Base-by-base conservation (phyloP, 37 sponge, comb jelly and placozoan genomes). In the Tethya wilhelma region DNA sequence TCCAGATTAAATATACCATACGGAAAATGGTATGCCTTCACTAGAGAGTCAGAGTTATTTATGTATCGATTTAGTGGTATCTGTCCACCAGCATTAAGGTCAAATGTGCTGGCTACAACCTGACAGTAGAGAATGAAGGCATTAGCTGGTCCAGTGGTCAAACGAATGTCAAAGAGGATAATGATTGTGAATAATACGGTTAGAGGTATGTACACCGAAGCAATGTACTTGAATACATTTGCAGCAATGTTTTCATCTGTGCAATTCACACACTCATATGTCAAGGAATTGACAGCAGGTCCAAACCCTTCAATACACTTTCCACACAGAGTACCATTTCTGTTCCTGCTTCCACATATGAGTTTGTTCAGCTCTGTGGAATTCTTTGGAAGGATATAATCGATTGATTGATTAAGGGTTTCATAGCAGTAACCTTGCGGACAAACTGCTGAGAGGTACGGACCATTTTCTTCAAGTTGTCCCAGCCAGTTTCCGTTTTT, bases 81-180 rank as follows among this genome's bases (percentile, higher is more conserved):
- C 39, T 38, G 39, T 19, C 73, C 73, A 71, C 71, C 63, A 20
- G 62, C 63, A 56, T 71, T 57, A 25, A 71, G 28, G 41, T 71
- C 43, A 4, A 71, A 59, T 26, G 59, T 69, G 26, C 56, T 65
- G 53, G 74, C 40, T 1, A 78, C 55, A 23, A 87, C 69, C n/a
- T 89, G 89, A 23, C 56, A 42, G 40, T 74, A 89, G 30, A 89
- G 58, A 32, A 89, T 82, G 74, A 89, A 89, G 11, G 89, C 72
- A 64, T 83, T 83, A 1, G 78, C 71, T 1, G 89, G 84, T 40
- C 84, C 89, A 39, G 53, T 79, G 56, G 83, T 70, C 38, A 89
- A 78, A 0, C 71, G 69, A 46, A 89, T 76, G 67, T 89, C 68
- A 44, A 89, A 89, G 0, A 83, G 20, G 19, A 89, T 82, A 62